A percentile compares a stretch with the other conserved stretches of the same genome.
These are phyloP conservation scores for Ips typographus DNA, from an alignment of 1,140 invertebrate species.

Conservation along the genomic window DNA sequence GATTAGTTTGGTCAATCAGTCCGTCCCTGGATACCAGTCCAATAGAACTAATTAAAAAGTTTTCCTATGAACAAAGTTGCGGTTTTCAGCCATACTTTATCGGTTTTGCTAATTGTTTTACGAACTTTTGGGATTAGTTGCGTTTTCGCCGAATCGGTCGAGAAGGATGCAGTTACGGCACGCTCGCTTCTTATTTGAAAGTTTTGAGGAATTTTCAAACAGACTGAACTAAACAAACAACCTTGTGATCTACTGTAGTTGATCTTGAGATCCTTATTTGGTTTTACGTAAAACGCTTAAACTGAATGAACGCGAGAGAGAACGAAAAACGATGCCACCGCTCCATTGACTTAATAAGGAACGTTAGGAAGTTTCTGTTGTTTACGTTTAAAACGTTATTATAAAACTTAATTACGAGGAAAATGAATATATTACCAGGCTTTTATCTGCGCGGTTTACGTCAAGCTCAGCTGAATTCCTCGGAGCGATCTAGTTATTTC, in stretches of 20 bases:
- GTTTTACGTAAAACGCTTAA: too few relatives aligned
- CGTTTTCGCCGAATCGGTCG: background rate
- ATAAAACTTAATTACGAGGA: conserved; percentile 17
- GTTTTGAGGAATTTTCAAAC: too few relatives aligned
- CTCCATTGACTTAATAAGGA: background rate
- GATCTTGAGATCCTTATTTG: too few relatives aligned
- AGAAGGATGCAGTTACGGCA: too few relatives aligned
- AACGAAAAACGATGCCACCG: too few relatives aligned
- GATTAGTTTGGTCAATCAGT: conserved; percentile 13
- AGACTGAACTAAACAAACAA: too few relatives aligned
- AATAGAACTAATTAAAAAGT: conserved; percentile 34
- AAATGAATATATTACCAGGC: conserved; percentile 16
- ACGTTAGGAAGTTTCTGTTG: background rate
- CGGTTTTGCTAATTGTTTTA: conserved; percentile 12
- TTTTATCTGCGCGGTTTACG: conserved; percentile 14
- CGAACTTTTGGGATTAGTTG: conserved; percentile 10
- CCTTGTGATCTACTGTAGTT: too few relatives aligned
- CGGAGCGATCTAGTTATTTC: conserved; percentile 20
- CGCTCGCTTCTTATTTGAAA: too few relatives aligned
- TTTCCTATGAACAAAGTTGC: conserved; percentile 18
- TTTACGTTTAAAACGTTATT: conserved; percentile 14
- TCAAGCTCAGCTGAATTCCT: conserved; percentile 23
- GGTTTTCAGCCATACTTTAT: conserved; percentile 26
- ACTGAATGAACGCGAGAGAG: too few relatives aligned
- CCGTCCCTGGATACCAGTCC: background rate